Percentiles rank a stretch among this genome's conserved stretches.
phyloP scores from a whole-genome alignment of 2,888 invertebrate genomes.

The Tuta absoluta region DNA sequence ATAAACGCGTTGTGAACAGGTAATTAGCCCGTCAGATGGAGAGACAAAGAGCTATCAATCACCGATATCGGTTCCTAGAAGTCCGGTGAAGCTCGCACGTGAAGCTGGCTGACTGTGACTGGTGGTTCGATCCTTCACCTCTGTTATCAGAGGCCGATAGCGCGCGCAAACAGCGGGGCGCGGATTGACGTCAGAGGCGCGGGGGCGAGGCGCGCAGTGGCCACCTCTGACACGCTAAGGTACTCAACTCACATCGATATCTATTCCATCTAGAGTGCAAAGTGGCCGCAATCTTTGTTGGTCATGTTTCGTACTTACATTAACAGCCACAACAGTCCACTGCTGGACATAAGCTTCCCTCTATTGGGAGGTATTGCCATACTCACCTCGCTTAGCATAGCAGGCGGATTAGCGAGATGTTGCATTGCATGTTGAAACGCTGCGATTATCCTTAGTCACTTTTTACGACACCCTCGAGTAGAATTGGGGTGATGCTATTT shows the following conservation, averaged over 20 bases:
- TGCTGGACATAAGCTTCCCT: no score
- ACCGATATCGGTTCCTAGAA: conserved; percentile 55
- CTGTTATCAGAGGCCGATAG: conserved; percentile 50
- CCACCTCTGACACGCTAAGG: not conserved
- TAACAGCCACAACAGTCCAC: no score
- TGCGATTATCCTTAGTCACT: no score
- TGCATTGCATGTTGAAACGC: no score
- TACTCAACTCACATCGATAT: not conserved
- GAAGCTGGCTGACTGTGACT: conserved; percentile 40
- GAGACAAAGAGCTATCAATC: conserved; percentile 72
- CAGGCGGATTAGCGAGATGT: no score
- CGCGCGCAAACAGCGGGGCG: conserved; percentile 53
- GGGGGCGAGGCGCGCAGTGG: not conserved
- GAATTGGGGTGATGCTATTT: no score
- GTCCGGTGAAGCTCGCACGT: conserved; percentile 54
- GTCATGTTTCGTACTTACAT: no score
- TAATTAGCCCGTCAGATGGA: conserved; percentile 33
- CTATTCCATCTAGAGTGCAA: not conserved
- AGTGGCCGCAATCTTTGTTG: no score
- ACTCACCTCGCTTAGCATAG: no score
- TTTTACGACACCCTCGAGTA: no score
- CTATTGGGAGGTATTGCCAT: no score
- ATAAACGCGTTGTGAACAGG: conserved; percentile 29
- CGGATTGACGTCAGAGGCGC: conserved; percentile 68
- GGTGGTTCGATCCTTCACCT: conserved; percentile 68